Evolutionary conservation across 2,797 vertebrate species (phyloP).

Genomic region (Hippocampus kuda): DNA sequence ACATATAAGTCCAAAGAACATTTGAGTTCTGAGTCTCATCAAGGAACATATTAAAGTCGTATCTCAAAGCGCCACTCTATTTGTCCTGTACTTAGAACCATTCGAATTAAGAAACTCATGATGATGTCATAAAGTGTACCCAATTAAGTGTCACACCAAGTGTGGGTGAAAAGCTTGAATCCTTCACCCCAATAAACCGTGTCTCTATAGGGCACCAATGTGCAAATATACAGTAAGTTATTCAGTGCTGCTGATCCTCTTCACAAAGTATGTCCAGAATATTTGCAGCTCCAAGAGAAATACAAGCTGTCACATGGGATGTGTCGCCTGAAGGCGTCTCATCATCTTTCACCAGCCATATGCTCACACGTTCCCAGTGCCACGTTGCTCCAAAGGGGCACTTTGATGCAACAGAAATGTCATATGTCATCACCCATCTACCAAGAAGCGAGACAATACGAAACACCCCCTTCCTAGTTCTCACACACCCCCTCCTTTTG

Average conservation of each 20-base stretch:
- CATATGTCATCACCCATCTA: conserved; percentile 25
- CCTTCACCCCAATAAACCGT: too few species aligned
- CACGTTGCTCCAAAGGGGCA: conserved; percentile 53
- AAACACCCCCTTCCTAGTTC: conserved; percentile 1
- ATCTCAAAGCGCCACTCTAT: too few species aligned
- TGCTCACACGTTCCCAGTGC: conserved; percentile 39
- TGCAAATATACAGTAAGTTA: conserved; percentile 15
- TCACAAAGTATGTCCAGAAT: conserved; percentile 30
- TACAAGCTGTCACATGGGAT: conserved; percentile 53
- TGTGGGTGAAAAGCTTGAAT: not conserved
- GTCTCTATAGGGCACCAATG: too few species aligned
- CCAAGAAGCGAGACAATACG: conserved; percentile 10
- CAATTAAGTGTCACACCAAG: too few species aligned
- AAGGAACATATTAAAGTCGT: too few species aligned
- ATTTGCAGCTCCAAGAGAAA: conserved; percentile 48
- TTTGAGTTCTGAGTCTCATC: too few species aligned
- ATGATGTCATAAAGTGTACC: too few species aligned
- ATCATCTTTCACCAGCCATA: conserved; percentile 35
- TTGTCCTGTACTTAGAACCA: too few species aligned
- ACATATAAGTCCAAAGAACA: too few species aligned
- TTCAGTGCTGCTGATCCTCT: conserved; percentile 30
- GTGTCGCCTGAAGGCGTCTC: conserved; percentile 31
- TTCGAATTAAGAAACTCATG: too few species aligned
- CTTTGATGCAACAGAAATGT: conserved; percentile 39
- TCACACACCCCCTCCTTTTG: not conserved